Base-by-base conservation (phyloP, 2,113 vertebrate species). In the Pungitius pungitius region DNA sequence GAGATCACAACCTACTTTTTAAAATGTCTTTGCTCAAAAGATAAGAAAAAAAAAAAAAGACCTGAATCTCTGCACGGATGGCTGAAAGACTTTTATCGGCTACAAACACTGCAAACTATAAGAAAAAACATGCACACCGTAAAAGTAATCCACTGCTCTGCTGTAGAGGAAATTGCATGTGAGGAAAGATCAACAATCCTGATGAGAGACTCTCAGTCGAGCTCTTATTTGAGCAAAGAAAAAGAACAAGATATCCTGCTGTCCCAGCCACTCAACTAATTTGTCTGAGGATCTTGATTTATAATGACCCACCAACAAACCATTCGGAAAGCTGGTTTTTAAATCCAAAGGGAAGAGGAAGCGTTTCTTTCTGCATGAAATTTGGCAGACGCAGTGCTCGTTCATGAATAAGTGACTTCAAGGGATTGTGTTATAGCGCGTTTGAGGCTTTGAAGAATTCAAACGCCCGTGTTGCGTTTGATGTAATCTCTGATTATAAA, bases 391-490 rank as follows among this genome's bases (percentile, higher is more conserved):
- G 47, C 66, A 58, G 30, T 47, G 14, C 54, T 65, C 35, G 49
- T 61, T 79, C 78, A 87, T 87, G 64, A 88, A 91, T 89, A 86
- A 88, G 75, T 85, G 77, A 89, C 85, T 87, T 76, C 69, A 78
- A 83, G 86, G 75, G 80, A 60, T 82, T 75, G 75, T 74, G 60
- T 81, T 80, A 61, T 43, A 40, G 55, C 72, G 72, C 63, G 56
- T 79, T 71, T 60, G 81, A 80, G 55, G 59, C 77, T 83, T 87
- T 83, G 80, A 83, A 82, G 75, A 85, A 87, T 90, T 90, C 82
- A 83, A 85, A 84, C 76, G 8, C 47, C 59, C 33, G 52, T 82
- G 80, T 86, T 78, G 76, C 37, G 82, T 87, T 89, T 90, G 88
- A 89, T 88, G 78, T 88, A 77, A 76, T 67, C 70, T 78, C 71